Base-by-base conservation (phyloP, 2,888 invertebrate species). In the Epistrophe eligans region DNA sequence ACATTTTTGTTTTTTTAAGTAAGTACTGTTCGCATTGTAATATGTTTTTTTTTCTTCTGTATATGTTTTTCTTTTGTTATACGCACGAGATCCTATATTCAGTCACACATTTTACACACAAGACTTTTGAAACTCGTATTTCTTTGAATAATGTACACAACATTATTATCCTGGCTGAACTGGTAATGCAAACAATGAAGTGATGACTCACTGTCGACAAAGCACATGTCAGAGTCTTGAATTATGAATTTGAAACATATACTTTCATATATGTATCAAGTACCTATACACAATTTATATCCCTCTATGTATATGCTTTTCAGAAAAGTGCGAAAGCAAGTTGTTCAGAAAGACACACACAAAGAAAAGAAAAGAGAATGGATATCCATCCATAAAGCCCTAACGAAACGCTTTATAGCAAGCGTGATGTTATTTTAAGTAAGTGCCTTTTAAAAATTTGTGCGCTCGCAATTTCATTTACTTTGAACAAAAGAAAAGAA, bases 161-260 rank as follows among this genome's bases (percentile, higher is more conserved):
- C 79, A 74, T 83, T 70, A 70, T 83, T 62, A 57, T 83, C 62
- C 81, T 81, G 70, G 40, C 35, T 55, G 40, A 70, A 70, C 62
- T 71, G 71, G 71, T 71, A 71, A 38, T 71, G 77, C 70, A 62
- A 60, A 66, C 50, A 60, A 79, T 79, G 67, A 80, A 55, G 62
- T 52, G 77, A 71, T 79, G 77, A 79, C 60, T 79, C 66, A 62
- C 28, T 52, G 77, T 71, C 77, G 77, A 71, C 77, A 62, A 58
- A 79, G 60, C 60, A 79, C 48, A 71, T 60, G 67, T 58, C 77
- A 50, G 67, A 35, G 40, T 58, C n/a, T 40, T 70, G 70, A 70
- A 60, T 77, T 70, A 70, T 55, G 67, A 67, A 70, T 67, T 57
- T 67, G 52, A 62, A 28, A 35, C 38, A 74, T 28, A 28, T 9